Percentiles rank a stretch among this genome's conserved stretches.
These are phyloP conservation scores for Heliocidaris tuberculata DNA, from an alignment of 35 echinoderm and acorn worm species.

Conservation along the genomic window DNA sequence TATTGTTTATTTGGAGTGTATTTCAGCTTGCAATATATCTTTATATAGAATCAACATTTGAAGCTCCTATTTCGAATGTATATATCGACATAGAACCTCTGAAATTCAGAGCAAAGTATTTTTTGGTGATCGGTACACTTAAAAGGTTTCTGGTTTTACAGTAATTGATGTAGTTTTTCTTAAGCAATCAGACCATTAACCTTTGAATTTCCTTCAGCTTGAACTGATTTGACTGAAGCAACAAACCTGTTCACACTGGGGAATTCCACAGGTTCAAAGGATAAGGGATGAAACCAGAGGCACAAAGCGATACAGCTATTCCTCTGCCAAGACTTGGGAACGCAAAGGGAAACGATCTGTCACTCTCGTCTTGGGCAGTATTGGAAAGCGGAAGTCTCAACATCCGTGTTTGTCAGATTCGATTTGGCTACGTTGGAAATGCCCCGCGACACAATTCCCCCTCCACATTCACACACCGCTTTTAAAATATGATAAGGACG, in stretches of 20 bases:
- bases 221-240: not conserved
- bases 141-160: too few relatives aligned
- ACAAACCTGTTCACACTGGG: not conserved
- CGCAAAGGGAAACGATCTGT: not conserved
- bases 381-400: constrained; percentile 19
- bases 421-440: not conserved
- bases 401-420: constrained; percentile 29
- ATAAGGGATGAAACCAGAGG: not conserved
- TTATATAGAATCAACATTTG: too few relatives aligned
- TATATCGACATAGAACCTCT: too few relatives aligned
- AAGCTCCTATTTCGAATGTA: too few relatives aligned
- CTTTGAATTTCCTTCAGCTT: not conserved
- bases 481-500: not conserved
- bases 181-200: not conserved
- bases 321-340: constrained; percentile 18
- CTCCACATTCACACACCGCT: not conserved
- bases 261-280: not conserved
- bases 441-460: not conserved
- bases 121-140: too few relatives aligned
- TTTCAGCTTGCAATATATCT: too few relatives aligned
- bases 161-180: too few relatives aligned
- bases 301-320: not conserved
- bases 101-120: too few relatives aligned
- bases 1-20: too few relatives aligned
- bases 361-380: not conserved